A percentile compares a stretch with the other conserved stretches of the same genome.
phyloP scores from a whole-genome alignment of 2,888 invertebrate species.

The Amphimallon solstitiale region DNA sequence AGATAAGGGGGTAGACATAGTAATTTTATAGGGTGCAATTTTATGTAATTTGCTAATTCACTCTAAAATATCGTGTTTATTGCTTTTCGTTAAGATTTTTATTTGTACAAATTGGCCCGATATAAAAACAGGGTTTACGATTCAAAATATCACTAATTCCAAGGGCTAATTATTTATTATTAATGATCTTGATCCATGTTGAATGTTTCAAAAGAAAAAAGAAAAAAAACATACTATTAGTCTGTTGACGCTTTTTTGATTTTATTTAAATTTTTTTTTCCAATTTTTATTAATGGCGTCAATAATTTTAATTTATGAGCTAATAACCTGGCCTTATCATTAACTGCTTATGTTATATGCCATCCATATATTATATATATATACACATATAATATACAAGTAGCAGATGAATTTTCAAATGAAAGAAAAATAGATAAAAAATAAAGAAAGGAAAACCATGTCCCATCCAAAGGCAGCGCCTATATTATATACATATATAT shows the following conservation, averaged over 20 bases:
- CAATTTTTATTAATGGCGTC: neutral
- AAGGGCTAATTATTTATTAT: constrained; percentile 28
- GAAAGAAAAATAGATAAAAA: no score
- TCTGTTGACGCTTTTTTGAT: constrained; percentile 25
- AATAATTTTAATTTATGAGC: constrained; percentile 43
- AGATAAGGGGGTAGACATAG: neutral
- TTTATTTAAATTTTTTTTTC: no score
- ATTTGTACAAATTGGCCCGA: constrained; percentile 24
- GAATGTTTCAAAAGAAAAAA: constrained; percentile 18
- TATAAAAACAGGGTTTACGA: constrained; percentile 25
- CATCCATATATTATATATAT: constrained; percentile 56
- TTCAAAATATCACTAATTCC: constrained; percentile 24
- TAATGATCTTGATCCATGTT: constrained; percentile 37
- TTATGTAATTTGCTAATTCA: neutral
- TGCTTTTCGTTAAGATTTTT: neutral
- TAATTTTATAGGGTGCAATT: neutral
- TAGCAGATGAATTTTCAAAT: constrained; percentile 40
- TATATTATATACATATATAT: constrained; percentile 17
- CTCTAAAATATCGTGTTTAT: neutral
- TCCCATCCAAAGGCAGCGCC: constrained; percentile 48
- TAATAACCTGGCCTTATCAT: constrained; percentile 50
- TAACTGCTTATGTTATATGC: constrained; percentile 63
- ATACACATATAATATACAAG: constrained; percentile 39
- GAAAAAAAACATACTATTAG: neutral
- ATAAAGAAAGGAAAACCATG: constrained; percentile 42